Conservation (phyloP, 2,113 vertebrate species). For the Zonotrichia leucophrys region DNA sequence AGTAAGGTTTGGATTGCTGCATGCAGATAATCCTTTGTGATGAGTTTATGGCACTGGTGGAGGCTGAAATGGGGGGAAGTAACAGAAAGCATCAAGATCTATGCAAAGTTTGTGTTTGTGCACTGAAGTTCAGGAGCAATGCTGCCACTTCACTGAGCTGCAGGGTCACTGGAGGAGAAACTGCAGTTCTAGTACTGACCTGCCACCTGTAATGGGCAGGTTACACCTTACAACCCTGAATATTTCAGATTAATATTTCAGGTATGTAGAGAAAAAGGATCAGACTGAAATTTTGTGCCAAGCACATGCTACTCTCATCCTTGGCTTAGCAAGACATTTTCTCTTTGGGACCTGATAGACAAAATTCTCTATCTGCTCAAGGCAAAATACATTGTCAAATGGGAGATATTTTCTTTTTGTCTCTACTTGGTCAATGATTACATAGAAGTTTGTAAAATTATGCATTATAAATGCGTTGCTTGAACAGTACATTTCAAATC, state of each 20-base stretch:
- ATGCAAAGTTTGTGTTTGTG: fast-evolving
- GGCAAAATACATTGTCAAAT: neutral
- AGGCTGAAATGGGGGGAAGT: neutral
- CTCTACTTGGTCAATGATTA: neutral
- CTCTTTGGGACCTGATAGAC: neutral
- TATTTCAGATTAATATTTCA: neutral
- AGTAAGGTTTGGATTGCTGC: neutral
- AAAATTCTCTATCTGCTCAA: neutral
- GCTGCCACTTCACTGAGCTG: fast-evolving
- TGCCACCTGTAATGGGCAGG: neutral
- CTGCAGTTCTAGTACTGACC: neutral
- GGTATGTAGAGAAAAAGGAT: neutral
- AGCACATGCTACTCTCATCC: no score
- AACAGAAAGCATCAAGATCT: fast-evolving
- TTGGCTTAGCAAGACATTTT: neutral
- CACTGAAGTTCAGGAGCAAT: fast-evolving
- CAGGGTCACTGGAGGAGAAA: fast-evolving
- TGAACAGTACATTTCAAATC: neutral
- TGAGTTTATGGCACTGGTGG: neutral
- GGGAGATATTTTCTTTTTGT: neutral
- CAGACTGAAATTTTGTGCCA: neutral
- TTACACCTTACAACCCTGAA: fast-evolving
- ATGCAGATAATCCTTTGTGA: neutral
- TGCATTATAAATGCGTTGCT: neutral
- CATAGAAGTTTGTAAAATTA: neutral